A percentile compares a stretch with the other conserved stretches of the same genome.
Conservation (phyloP, 2,888 invertebrate species). For the Drosophila picticornis region DNA sequence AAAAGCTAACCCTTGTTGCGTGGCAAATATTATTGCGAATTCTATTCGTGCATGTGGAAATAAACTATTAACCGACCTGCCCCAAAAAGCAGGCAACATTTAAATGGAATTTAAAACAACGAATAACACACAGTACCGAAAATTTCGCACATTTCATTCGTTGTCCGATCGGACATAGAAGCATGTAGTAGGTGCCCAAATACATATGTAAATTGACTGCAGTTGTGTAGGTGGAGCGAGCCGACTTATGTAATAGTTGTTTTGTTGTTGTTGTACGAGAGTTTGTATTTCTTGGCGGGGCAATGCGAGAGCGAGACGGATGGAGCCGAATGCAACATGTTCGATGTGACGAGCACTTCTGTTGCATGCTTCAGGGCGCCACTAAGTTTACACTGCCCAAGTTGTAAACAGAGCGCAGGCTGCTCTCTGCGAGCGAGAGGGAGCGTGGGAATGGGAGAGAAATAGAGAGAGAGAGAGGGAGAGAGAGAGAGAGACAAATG, state of each 20-base stretch:
- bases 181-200: constrained; percentile 13
- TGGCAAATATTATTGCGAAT: not conserved
- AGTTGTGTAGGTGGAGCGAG: constrained; percentile 69
- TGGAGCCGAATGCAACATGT: constrained; percentile 65
- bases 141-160: constrained; percentile 69
- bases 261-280: constrained; percentile 63
- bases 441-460: constrained; percentile 5
- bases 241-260: constrained; percentile 72
- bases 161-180: constrained; percentile 46
- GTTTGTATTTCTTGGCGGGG: constrained; percentile 50
- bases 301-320: constrained; percentile 60
- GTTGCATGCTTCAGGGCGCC: constrained; percentile 61
- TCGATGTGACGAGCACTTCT: constrained; percentile 50
- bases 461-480: constrained; percentile 6
- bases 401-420: constrained; percentile 70
- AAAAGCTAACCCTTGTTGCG: constrained; percentile 1
- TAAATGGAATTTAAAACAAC: constrained; percentile 38
- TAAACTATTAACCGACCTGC: constrained; percentile 13
- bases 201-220: constrained; percentile 37
- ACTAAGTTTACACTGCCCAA: constrained; percentile 60
- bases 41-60: constrained; percentile 11
- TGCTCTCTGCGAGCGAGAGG: constrained; percentile 13
- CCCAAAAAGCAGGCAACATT: constrained; percentile 44
- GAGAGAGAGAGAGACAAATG: constrained; percentile 27
- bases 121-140: constrained; percentile 39